Percentiles rank a stretch among this genome's conserved stretches.
phyloP scores from a whole-genome alignment of 1,140 invertebrate genomes.

The Apolygus lucorum region DNA sequence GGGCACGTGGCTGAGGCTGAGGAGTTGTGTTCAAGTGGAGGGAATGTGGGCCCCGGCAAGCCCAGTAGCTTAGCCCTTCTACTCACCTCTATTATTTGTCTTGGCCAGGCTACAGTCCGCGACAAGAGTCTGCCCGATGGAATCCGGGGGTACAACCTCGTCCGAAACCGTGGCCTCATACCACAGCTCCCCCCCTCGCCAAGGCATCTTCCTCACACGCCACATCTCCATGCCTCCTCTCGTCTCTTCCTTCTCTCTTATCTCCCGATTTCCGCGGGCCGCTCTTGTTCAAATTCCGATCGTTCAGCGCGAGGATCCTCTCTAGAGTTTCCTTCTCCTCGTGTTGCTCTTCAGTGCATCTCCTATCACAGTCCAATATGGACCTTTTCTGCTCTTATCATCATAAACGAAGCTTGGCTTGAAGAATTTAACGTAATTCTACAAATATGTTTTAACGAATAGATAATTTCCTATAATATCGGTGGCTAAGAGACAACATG shows the following conservation, averaged over 20 bases:
- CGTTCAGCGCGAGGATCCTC: too few species aligned
- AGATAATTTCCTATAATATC: too few species aligned
- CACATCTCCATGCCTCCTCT: neutral
- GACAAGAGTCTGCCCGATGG: neutral
- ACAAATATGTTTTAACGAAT: too few species aligned
- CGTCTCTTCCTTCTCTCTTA: neutral
- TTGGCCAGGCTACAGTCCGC: conserved; percentile 19
- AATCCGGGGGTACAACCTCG: conserved; percentile 16
- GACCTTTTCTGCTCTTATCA: too few species aligned
- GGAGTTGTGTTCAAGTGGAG: conserved; percentile 28
- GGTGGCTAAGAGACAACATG: too few species aligned
- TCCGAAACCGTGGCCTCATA: conserved; percentile 5
- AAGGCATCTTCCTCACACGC: neutral
- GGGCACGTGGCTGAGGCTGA: conserved; percentile 34
- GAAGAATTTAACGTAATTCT: too few species aligned
- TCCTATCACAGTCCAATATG: too few species aligned
- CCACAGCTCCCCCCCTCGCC: neutral
- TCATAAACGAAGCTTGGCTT: too few species aligned
- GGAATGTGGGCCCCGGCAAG: conserved; percentile 18
- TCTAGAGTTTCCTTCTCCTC: too few species aligned
- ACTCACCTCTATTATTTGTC: conserved; percentile 24
- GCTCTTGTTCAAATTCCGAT: neutral
- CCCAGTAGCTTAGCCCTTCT: conserved; percentile 20
- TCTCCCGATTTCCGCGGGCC: too few species aligned
- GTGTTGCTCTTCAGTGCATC: too few species aligned